These are phyloP conservation scores for Thripadectes ignobilis DNA, from an alignment of 2,797 vertebrate species.

Conservation along the genomic window DNA sequence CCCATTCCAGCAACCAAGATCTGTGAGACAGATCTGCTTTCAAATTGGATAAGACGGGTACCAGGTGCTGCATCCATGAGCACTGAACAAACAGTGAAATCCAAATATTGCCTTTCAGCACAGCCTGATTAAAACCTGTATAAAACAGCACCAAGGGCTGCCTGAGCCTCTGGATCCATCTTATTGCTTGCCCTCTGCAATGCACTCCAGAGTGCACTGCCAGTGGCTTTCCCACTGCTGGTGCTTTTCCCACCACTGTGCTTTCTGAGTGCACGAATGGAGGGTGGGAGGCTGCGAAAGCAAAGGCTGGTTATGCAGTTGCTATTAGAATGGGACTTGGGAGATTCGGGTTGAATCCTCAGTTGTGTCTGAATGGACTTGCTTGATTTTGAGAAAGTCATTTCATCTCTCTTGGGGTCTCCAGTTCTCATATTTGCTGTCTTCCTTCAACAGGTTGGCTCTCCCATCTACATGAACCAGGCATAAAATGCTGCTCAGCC, in stretches of 20 bases:
- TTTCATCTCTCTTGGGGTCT: neutral
- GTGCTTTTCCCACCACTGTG: neutral
- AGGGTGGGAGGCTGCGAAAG: neutral
- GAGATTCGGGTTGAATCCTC: neutral
- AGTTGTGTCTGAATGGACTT: neutral
- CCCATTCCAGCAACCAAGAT: neutral
- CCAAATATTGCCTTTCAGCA: constrained; percentile 4
- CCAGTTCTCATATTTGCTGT: neutral
- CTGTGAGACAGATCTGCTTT: constrained; percentile 23
- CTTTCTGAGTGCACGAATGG: neutral
- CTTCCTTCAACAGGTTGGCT: neutral
- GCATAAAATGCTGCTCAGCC: neutral
- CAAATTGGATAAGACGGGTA: neutral
- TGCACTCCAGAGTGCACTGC: neutral
- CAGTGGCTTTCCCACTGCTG: neutral
- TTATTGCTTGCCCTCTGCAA: neutral
- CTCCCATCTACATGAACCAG: neutral
- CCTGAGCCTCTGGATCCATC: neutral
- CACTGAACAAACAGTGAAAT: neutral
- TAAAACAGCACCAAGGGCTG: neutral
- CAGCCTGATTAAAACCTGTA: neutral
- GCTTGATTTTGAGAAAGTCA: neutral
- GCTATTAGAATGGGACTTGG: neutral
- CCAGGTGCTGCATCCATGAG: neutral
- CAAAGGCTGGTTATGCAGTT: neutral